Evolutionary conservation across 1,140 invertebrate species (phyloP).

Genomic region (Drusus annulatus): DNA sequence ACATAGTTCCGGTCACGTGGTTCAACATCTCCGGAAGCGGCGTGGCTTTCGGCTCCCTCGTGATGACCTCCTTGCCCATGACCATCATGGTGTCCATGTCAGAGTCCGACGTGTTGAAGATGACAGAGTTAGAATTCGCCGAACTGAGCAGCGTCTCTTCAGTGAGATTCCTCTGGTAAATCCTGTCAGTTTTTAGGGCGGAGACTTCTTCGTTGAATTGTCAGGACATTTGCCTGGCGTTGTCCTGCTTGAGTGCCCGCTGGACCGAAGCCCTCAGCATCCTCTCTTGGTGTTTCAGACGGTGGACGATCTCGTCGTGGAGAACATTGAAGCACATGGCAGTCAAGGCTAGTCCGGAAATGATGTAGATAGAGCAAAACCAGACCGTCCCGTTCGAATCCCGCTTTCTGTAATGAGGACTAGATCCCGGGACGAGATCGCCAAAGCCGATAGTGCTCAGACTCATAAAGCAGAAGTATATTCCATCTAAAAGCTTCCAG

Average conservation of each 20-base stretch:
- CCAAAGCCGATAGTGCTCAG: conserved; percentile 94
- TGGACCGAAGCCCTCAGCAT: conserved; percentile 65
- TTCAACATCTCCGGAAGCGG: conserved; percentile 57
- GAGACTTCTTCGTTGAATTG: conserved; percentile 62
- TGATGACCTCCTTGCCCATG: conserved; percentile 44
- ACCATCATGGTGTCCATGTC: conserved; percentile 47
- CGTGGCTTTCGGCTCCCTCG: conserved; percentile 49
- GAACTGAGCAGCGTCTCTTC: conserved; percentile 65
- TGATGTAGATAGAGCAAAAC: conserved; percentile 96
- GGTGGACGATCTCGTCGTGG: conserved; percentile 92
- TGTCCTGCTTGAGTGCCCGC: conserved; percentile 66
- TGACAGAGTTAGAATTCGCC: conserved; percentile 49
- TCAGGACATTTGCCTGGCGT: conserved; percentile 57
- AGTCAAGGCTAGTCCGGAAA: conserved; percentile 95
- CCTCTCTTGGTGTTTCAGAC: conserved; percentile 77
- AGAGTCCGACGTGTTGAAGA: conserved; percentile 51
- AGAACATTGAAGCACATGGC: conserved; percentile 98
- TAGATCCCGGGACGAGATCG: conserved; percentile 88
- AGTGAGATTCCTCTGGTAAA: conserved; percentile 65
- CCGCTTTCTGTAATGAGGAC: conserved; percentile 68
- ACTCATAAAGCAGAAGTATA: conserved; percentile 96
- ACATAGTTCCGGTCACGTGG: conserved; percentile 53
- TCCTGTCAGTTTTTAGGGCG: conserved; percentile 63
- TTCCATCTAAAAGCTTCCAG: conserved; percentile 91
- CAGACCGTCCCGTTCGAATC: conserved; percentile 81